Evolutionary conservation across 2,113 vertebrate genomes (phyloP).

Genomic region (Neofelis nebulosa): DNA sequence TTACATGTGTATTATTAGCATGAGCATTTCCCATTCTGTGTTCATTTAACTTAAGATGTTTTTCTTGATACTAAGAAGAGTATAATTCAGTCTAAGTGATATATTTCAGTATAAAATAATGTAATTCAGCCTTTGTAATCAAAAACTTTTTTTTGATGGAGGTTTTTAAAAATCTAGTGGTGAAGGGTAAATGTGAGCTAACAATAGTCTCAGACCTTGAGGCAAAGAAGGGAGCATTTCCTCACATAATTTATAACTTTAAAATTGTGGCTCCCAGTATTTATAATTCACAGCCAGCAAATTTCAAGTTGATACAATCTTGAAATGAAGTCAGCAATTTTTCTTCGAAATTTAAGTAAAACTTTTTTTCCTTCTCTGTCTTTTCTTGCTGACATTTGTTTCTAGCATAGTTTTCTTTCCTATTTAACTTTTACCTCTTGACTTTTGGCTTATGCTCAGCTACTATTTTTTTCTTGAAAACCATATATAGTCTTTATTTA

Average conservation of each 20-base stretch:
- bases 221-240: background rate
- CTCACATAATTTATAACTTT: background rate
- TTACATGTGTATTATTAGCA: background rate
- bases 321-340: background rate
- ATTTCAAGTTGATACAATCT: background rate
- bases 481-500: background rate
- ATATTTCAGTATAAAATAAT: background rate
- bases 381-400: background rate
- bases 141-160: background rate
- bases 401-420: background rate
- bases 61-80: background rate
- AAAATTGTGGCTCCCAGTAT: background rate
- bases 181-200: background rate
- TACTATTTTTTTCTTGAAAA: background rate
- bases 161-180: background rate
- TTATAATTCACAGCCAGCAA: background rate
- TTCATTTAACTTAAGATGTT: background rate
- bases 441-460: background rate
- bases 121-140: background rate
- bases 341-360: constrained; percentile 22
- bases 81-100: background rate
- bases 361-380: background rate
- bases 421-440: background rate
- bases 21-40: background rate
- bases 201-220: background rate